Base-by-base conservation (phyloP, 2,888 invertebrate species). In the Drosophila meridiana region DNA sequence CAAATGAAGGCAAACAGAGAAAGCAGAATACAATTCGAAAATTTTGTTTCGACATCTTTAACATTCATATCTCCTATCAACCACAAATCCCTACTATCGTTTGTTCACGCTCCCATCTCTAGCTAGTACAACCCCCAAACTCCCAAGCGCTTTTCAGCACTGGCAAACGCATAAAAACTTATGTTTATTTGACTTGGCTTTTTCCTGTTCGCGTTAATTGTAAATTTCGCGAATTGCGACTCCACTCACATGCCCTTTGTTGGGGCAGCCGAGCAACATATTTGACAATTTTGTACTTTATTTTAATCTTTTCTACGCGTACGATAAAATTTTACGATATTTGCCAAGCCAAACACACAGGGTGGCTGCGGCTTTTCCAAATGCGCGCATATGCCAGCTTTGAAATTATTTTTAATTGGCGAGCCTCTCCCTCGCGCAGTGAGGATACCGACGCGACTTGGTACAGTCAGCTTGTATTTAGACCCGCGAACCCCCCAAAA, bases 131-230 rank as follows among this genome's bases (percentile, higher is more conserved):
- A 66, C 65, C 57, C 71, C 71, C 75, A 71, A 76, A 82, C 87
- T 83, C 72, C 60, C 48, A 60, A 55, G 55, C 55, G 63, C 72
- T 56, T 45, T 66, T 61, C 50, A 38, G 70, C 78, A 76, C 73
- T 82, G 74, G 60, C 87, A 73, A 87, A 82, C 83, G 69, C 87
- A 89, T 87, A 87, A 87, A 87, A 87, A 90, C 87, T 87, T 87
- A 87, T 87, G 87, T 90, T 87, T 90, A 87, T 87, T 90, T 87
- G 85, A 87, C 89, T 90, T 87, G 84, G 87, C 90, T 89, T 89
- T 86, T 69, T 64, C 55, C 66, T 30, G 80, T 20, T 48, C 64
- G 82, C 73, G 82, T 89, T 87, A 92, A 92, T 92, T 92, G 92
- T 87, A 85, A 77, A 82, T 80, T 78, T 87, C 67, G 78, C 88